phyloP scores from a whole-genome alignment of 1,140 invertebrate species.

The Campoletis sonorensis region DNA sequence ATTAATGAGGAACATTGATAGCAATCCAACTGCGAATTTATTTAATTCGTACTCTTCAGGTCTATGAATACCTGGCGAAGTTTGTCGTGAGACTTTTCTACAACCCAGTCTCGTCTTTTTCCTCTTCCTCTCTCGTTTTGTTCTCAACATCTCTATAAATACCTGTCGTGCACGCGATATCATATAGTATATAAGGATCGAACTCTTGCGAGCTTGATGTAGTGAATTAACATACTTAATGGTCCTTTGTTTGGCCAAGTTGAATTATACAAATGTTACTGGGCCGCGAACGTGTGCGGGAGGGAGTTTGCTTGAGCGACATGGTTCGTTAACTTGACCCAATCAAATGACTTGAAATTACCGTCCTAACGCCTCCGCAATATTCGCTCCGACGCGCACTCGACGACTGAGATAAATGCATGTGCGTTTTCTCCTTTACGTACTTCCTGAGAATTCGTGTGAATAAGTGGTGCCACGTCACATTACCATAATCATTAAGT shows the following conservation, averaged over 20 bases:
- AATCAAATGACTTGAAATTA: constrained; percentile 74
- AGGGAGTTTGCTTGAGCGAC: constrained; percentile 58
- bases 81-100: not conserved
- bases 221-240: constrained; percentile 71
- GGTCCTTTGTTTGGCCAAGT: constrained; percentile 72
- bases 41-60: too few species aligned
- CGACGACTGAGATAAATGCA: not conserved
- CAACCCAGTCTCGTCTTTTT: not conserved
- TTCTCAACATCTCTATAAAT: not conserved
- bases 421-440: not conserved
- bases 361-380: constrained; percentile 68
- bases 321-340: constrained; percentile 73
- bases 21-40: too few species aligned
- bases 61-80: not conserved
- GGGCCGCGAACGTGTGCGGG: not conserved
- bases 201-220: constrained; percentile 38
- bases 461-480: too few species aligned
- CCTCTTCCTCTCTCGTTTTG: not conserved
- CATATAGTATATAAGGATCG: not conserved
- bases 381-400: constrained; percentile 51
- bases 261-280: constrained; percentile 70
- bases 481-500: too few species aligned
- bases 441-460: not conserved
- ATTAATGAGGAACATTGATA: too few species aligned
- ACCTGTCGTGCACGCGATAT: not conserved